These are phyloP conservation scores for Philaethria dido DNA, from an alignment of 2,888 invertebrate genomes.

Conservation along the genomic window DNA sequence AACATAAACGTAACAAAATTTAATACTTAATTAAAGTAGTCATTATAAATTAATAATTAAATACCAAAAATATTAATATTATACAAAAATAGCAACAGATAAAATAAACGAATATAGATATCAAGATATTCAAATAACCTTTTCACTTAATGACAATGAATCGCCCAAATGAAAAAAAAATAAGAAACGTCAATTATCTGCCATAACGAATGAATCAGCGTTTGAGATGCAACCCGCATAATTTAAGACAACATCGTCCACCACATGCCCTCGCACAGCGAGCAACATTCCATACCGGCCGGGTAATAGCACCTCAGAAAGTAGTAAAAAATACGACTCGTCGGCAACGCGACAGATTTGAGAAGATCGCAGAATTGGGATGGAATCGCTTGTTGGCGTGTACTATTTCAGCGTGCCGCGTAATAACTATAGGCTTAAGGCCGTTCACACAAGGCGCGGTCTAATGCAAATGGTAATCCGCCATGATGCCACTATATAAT, in stretches of 20 bases:
- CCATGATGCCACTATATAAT: constrained; percentile 54
- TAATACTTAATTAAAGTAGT: no score
- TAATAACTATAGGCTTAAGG: constrained; percentile 66
- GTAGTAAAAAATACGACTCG: constrained; percentile 63
- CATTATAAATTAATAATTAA: not conserved
- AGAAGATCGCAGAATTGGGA: constrained; percentile 61
- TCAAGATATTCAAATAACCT: constrained; percentile 12
- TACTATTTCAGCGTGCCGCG: constrained; percentile 63
- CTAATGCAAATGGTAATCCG: constrained; percentile 77
- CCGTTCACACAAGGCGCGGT: constrained; percentile 73
- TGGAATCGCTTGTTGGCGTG: constrained; percentile 51
- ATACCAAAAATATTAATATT: not conserved
- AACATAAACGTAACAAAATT: not conserved
- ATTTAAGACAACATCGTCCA: constrained; percentile 54
- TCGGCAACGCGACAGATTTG: constrained; percentile 72
- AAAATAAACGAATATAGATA: not conserved
- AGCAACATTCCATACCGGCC: constrained; percentile 60
- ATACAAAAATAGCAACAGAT: not conserved
- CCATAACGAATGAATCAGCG: constrained; percentile 69
- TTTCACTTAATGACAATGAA: constrained; percentile 1
- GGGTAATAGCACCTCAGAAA: constrained; percentile 63
- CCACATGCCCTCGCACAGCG: constrained; percentile 53
- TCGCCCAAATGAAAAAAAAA: constrained; percentile 34
- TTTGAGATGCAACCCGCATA: constrained; percentile 56
- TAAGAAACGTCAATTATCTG: constrained; percentile 51